These are phyloP conservation scores for Pyrrhia umbra DNA, from an alignment of 2,888 invertebrate species.

Conservation along the genomic window DNA sequence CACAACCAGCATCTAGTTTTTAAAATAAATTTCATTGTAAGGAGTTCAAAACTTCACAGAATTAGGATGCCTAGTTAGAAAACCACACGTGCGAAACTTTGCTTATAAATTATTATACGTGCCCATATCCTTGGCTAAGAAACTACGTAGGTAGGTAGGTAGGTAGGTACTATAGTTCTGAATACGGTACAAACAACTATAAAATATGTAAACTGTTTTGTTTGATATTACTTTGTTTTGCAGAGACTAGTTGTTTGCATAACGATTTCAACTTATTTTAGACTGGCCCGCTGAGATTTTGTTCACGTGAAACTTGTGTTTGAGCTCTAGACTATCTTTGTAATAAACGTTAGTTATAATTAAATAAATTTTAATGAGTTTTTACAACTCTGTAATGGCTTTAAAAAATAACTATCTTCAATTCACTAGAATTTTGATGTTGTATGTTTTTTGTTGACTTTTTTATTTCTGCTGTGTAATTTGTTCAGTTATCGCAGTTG, in stretches of 20 bases:
- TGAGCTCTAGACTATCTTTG: conserved; percentile 13
- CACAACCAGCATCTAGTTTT: background rate
- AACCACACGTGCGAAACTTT: conserved; percentile 66
- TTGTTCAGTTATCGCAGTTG: no score
- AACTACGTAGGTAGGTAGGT: conserved; percentile 55
- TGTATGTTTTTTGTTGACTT: no score
- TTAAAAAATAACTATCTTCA: no score
- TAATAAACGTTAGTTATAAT: no score
- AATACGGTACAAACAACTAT: conserved; percentile 35
- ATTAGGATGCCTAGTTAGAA: conserved; percentile 65
- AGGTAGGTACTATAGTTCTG: conserved; percentile 21
- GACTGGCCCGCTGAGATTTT: conserved; percentile 34
- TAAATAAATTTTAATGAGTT: no score
- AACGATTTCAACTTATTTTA: conserved; percentile 53
- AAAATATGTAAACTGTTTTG: conserved; percentile 44
- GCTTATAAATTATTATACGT: conserved; percentile 67
- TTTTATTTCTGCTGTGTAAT: no score
- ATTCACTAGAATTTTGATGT: no score
- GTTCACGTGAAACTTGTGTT: conserved; percentile 14
- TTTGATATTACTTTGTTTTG: conserved; percentile 50
- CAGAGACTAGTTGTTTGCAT: conserved; percentile 24
- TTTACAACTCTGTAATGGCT: no score
- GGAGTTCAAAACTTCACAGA: conserved; percentile 53
- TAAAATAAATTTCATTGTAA: conserved; percentile 45
- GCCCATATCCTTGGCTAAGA: conserved; percentile 62